These are phyloP conservation scores for Dallia pectoralis DNA, from an alignment of 2,797 vertebrate genomes.

Conservation along the genomic window DNA sequence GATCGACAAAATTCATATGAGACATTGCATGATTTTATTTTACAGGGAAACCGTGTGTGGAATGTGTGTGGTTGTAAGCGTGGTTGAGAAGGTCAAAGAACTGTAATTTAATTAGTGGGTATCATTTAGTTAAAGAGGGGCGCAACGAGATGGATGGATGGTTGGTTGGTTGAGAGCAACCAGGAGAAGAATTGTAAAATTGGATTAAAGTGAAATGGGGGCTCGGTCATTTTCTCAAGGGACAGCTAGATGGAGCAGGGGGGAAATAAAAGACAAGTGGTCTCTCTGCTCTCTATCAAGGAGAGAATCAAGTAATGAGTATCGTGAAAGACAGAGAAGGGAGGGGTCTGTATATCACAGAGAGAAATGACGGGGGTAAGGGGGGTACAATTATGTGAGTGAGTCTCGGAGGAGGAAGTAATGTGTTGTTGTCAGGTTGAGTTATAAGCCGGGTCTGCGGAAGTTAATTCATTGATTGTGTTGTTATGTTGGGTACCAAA, in stretches of 20 bases:
- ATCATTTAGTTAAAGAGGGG: slow-evolving; percentile 49
- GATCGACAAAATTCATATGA: slow-evolving; percentile 35
- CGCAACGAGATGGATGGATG: slow-evolving; percentile 17
- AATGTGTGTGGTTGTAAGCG: slow-evolving; percentile 13
- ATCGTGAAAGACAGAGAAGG: neutral
- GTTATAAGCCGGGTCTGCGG: neutral
- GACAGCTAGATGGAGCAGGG: slow-evolving; percentile 4
- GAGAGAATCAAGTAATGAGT: neutral
- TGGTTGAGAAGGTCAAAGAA: slow-evolving; percentile 26
- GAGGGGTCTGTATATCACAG: neutral
- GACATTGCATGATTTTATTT: slow-evolving; percentile 19
- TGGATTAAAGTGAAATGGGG: slow-evolving; percentile 40
- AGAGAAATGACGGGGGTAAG: too few relatives aligned
- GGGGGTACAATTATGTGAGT: neutral
- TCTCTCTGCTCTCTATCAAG: neutral
- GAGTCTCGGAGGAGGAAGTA: neutral
- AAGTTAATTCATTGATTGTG: slow-evolving; percentile 7
- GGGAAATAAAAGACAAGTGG: neutral
- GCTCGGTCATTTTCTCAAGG: slow-evolving; percentile 18
- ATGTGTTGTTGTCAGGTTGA: neutral
- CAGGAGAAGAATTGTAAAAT: slow-evolving; percentile 47
- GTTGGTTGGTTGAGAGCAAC: slow-evolving; percentile 16
- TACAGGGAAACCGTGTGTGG: slow-evolving; percentile 4
- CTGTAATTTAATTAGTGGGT: slow-evolving; percentile 66
- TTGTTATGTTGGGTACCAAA: neutral